Conservation (phyloP, 2,888 invertebrate species). For the Axea sp. region DNA sequence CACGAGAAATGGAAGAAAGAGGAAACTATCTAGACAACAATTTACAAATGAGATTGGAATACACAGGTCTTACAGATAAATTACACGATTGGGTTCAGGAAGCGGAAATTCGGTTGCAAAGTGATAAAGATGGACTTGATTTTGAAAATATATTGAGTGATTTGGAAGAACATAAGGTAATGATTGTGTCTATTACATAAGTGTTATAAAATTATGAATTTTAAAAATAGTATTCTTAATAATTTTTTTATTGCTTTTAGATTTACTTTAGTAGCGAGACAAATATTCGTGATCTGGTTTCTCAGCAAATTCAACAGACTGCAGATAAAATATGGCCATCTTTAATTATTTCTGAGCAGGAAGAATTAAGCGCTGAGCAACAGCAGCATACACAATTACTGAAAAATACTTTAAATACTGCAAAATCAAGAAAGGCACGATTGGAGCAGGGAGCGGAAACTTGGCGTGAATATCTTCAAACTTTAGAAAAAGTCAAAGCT, state of each 20-base stretch:
- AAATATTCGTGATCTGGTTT: constrained; percentile 88
- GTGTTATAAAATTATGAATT: too few species aligned
- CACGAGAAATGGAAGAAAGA: constrained; percentile 89
- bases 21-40: constrained; percentile 89
- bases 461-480: constrained; percentile 91
- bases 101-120: constrained; percentile 87
- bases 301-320: constrained; percentile 89
- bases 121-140: constrained; percentile 91
- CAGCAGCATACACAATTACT: constrained; percentile 89
- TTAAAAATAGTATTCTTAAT: too few species aligned
- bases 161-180: constrained; percentile 91
- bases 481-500: constrained; percentile 88
- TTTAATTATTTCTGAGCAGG: constrained; percentile 88
- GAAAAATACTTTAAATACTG: constrained; percentile 90
- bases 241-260: constrained; percentile 68
- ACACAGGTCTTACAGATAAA: constrained; percentile 87
- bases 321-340: constrained; percentile 95
- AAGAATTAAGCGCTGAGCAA: constrained; percentile 89
- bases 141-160: constrained; percentile 91
- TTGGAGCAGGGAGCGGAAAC: constrained; percentile 90
- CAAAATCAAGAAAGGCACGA: constrained; percentile 88
- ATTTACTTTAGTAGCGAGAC: constrained; percentile 90
- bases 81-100: constrained; percentile 91
- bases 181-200: too few species aligned
- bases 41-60: constrained; percentile 87